Evolutionary conservation across 2,888 invertebrate species (phyloP), one percentile per base, ranked within the genome.

Genomic region (Hipparchia sbordonii): DNA sequence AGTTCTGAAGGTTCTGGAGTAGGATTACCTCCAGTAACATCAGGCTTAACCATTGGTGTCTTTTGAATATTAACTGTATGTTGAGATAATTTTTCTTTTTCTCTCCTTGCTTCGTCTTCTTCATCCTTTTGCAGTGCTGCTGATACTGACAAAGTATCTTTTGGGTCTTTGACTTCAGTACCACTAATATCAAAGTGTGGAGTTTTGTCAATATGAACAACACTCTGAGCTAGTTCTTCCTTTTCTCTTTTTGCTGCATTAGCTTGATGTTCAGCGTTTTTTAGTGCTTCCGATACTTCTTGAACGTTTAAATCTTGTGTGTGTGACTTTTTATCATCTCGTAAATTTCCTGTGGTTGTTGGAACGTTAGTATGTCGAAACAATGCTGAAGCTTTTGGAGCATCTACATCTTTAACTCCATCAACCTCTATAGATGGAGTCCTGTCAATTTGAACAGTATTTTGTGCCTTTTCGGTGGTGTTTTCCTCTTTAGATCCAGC

Each of bases 121-220:
- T 23, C 51, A 52, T 23, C 12, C 4, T 51, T 33, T 52, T 52
- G 51, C 52, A 33, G 33, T 51, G 10, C 51, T 51, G 52, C 12
- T 33, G 63, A 9, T 33, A 86, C 79, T 75, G 76, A 85, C 0
- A 85, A 84, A 33, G 74, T 62, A 0, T 73, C 59, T 74, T 84
- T 85, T n/a, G 85, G 82, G 5, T 83, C 85, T 73, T 86, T 85
- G 2, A 80, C 39, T 70, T 81, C 78, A 45, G 78, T 66, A 12
- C 75, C 78, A 2, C 80, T 78, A 33, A 84, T 81, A 79, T 86
- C 87, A 23, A 85, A 84, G 39, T 86, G 10, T 2, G 85, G 81
- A 0, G 82, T 79, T 76, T 90, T 89, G 0, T 87, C 80, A 9
- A 88, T 80, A 1, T 74, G 73, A 80, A 90, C 90, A 2, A 88